Evolutionary conservation across 2,888 invertebrate genomes (phyloP), one percentile per base, ranked within the genome.

Genomic region (Drosophila antonietae): DNA sequence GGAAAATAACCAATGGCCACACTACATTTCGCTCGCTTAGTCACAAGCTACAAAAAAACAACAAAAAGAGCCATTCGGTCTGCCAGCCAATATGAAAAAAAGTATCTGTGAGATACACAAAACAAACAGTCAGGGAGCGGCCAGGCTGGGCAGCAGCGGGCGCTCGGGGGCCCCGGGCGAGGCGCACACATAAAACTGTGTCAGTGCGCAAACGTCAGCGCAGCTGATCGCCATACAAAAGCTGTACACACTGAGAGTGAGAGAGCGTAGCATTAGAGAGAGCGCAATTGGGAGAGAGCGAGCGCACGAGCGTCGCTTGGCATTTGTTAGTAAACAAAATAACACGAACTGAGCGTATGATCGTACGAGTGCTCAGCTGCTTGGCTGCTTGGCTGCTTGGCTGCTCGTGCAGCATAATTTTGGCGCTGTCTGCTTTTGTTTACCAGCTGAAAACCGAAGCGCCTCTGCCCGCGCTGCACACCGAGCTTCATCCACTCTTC

Each of bases 311-410:
- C 49, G 46, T 18, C 43, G 51, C 20, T 15, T 52, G 44, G 60
- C 73, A 73, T 89, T 90, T 90, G 89, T 86, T 90, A 68, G 84
- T 86, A 90, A 86, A 86, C 86, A 86, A 86, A 82, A 82, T 83
- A 87, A 77, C 86, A 86, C 86, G 89, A 86, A 75, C 63, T 63
- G 46, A 63, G 75, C 79, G 89, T 81, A 78, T 86, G 86, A 90
- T 83, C 80, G 57, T 52, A 14, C 66, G 52, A 39, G 44, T 46
- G 52, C 65, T 52, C 35, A 68, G 37, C 80, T 84, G 83, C 83
- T 78, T 90, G 86, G 90, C 90, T 82, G 88, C 70, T 70, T 20
- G 20, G 37, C 80, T 84, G 83, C 83, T 78, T 90, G 86, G 90
- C 90, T 82, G 88, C 70, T 70, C 63, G 65, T 46, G 71, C 37